Evolutionary conservation across 2,113 vertebrate species (phyloP).

Genomic region (Phycodurus eques): DNA sequence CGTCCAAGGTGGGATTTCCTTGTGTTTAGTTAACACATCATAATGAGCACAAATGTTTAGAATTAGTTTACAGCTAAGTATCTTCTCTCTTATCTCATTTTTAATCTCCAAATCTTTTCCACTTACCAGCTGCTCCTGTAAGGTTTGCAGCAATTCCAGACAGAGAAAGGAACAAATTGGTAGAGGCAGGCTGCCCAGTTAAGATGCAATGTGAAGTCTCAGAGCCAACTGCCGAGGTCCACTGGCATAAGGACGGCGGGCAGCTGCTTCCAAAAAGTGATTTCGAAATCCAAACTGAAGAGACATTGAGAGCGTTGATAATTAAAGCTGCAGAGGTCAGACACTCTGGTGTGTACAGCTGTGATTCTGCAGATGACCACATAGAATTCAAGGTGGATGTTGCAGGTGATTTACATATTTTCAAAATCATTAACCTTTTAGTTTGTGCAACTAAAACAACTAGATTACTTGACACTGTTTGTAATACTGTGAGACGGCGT

Average conservation of each 20-base stretch:
- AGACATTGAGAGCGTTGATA: slow-evolving; percentile 61
- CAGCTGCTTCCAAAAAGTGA: slow-evolving; percentile 56
- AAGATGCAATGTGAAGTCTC: slow-evolving; percentile 73
- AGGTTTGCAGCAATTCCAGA: slow-evolving; percentile 68
- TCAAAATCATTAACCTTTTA: slow-evolving; percentile 64
- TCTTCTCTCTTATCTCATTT: background rate
- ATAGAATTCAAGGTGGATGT: slow-evolving; percentile 80
- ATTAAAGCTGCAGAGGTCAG: slow-evolving; percentile 69
- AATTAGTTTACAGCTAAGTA: background rate
- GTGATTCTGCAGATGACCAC: slow-evolving; percentile 71
- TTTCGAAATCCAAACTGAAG: slow-evolving; percentile 63
- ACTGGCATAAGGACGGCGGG: slow-evolving; percentile 73
- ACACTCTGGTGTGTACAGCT: slow-evolving; percentile 74
- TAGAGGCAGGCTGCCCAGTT: slow-evolving; percentile 68
- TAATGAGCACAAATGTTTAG: background rate
- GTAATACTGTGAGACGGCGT: background rate
- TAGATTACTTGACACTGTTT: background rate
- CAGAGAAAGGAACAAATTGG: slow-evolving; percentile 65
- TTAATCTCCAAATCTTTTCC: slow-evolving; percentile 31
- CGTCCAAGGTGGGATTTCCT: slow-evolving; percentile 78
- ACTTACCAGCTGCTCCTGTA: slow-evolving; percentile 61
- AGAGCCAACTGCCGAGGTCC: slow-evolving; percentile 62
- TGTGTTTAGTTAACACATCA: background rate
- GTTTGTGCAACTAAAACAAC: slow-evolving; percentile 11
- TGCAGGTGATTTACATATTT: slow-evolving; percentile 75